A percentile compares a stretch with the other conserved stretches of the same genome.
phyloP scores from a whole-genome alignment of 2,888 invertebrate genomes.

The Diaphora mendica region DNA sequence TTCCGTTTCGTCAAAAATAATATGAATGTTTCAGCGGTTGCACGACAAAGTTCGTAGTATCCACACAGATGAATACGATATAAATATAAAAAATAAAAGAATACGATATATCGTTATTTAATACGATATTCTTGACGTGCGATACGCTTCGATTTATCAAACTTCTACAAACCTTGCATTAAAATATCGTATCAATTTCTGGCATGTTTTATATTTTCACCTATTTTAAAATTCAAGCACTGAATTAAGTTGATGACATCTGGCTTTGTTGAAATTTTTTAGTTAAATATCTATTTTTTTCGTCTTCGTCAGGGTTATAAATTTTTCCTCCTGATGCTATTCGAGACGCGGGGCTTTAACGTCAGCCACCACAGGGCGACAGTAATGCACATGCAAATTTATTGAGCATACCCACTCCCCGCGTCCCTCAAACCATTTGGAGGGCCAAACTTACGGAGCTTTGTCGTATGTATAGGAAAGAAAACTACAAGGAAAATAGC shows the following conservation, averaged over 20 bases:
- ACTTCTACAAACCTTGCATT: background rate
- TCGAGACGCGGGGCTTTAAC: no score
- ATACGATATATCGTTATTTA: background rate
- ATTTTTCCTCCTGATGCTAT: no score
- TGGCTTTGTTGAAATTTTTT: background rate
- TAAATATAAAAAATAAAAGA: no score
- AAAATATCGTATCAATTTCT: no score
- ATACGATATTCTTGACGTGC: background rate
- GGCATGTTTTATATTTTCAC: background rate
- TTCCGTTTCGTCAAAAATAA: background rate
- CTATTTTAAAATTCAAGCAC: background rate
- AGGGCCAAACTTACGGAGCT: no score
- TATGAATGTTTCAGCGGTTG: background rate
- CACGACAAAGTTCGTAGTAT: background rate
- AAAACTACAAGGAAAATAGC: no score
- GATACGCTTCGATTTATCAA: background rate
- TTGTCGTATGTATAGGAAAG: no score
- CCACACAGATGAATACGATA: background rate
- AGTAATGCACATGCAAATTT: no score
- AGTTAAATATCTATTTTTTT: background rate
- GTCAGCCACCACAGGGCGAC: no score
- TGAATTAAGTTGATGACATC: background rate
- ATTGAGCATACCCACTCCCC: no score
- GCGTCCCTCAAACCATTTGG: no score
- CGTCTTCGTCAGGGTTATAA: no score